Conservation (phyloP, 2,888 invertebrate genomes). For the Helicoverpa assulta region DNA sequence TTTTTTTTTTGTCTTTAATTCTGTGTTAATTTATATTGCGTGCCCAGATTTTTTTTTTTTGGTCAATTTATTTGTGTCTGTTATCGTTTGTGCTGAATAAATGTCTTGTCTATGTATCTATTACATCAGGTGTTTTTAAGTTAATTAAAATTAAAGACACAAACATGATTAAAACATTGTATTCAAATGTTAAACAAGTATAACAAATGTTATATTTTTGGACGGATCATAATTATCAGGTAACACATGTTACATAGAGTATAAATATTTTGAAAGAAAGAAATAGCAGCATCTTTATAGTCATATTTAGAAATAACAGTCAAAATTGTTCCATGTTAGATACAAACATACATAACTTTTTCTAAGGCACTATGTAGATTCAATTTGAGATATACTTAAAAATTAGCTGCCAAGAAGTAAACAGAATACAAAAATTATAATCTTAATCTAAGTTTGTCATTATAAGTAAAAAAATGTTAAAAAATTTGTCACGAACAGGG, state of each 20-base stretch:
- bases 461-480: neutral
- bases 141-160: conserved; percentile 3
- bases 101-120: too few relatives aligned
- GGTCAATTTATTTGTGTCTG: too few relatives aligned
- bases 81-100: too few relatives aligned
- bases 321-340: too few relatives aligned
- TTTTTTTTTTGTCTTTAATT: too few relatives aligned
- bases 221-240: conserved; percentile 23
- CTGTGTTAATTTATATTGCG: too few relatives aligned
- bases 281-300: neutral
- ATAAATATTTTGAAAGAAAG: conserved; percentile 17
- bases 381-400: neutral
- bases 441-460: neutral
- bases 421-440: neutral
- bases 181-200: conserved; percentile 40
- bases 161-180: conserved; percentile 35
- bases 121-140: too few relatives aligned
- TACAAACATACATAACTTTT: neutral
- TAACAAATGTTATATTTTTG: conserved; percentile 29
- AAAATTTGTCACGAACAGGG: neutral
- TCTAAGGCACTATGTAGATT: conserved; percentile 17
- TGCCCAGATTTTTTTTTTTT: too few relatives aligned
- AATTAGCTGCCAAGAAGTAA: conserved; percentile 5
- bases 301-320: too few relatives aligned
- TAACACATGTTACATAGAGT: conserved; percentile 20